These are phyloP conservation scores for Tortrix viridana DNA, from an alignment of 2,888 invertebrate genomes.

Conservation along the genomic window DNA sequence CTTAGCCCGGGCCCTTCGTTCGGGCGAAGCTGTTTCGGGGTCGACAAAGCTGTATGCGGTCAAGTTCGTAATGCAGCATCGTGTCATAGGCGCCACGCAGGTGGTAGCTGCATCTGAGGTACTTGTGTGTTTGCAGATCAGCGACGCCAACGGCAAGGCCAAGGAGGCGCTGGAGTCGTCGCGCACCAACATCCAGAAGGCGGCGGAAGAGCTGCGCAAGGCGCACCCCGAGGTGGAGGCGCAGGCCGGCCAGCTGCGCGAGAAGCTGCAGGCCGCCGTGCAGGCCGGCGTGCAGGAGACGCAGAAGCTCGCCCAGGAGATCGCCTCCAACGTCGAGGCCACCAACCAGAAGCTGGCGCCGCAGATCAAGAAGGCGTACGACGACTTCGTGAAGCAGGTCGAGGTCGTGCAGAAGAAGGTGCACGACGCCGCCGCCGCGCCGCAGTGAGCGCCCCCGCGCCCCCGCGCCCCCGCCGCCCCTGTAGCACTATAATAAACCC, in stretches of 20 bases:
- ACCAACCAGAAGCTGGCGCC: conserved; percentile 73
- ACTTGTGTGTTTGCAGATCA: conserved; percentile 49
- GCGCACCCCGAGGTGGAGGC: conserved; percentile 74
- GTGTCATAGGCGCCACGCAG: too few relatives aligned
- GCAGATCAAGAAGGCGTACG: conserved; percentile 70
- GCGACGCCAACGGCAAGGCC: conserved; percentile 71
- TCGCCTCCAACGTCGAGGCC: conserved; percentile 62
- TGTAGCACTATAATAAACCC: too few relatives aligned
- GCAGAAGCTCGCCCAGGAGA: conserved; percentile 69
- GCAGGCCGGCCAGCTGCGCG: conserved; percentile 60
- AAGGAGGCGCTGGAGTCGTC: conserved; percentile 67
- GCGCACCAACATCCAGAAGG: conserved; percentile 57
- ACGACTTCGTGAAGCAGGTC: conserved; percentile 67
- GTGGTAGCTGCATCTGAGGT: too few relatives aligned
- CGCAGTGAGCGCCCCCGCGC: conserved; percentile 52
- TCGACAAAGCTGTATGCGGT: too few relatives aligned
- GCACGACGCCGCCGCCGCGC: conserved; percentile 74
- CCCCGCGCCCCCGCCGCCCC: too few relatives aligned
- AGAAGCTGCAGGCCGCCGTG: conserved; percentile 63
- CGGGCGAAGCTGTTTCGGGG: too few relatives aligned
- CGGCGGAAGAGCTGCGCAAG: conserved; percentile 65
- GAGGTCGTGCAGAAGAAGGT: conserved; percentile 69
- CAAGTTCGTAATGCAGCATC: too few relatives aligned
- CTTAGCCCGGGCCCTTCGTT: too few relatives aligned
- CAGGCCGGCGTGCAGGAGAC: conserved; percentile 63